phyloP scores from a whole-genome alignment of 1,140 invertebrate genomes.

The Acromyrmex heyeri region DNA sequence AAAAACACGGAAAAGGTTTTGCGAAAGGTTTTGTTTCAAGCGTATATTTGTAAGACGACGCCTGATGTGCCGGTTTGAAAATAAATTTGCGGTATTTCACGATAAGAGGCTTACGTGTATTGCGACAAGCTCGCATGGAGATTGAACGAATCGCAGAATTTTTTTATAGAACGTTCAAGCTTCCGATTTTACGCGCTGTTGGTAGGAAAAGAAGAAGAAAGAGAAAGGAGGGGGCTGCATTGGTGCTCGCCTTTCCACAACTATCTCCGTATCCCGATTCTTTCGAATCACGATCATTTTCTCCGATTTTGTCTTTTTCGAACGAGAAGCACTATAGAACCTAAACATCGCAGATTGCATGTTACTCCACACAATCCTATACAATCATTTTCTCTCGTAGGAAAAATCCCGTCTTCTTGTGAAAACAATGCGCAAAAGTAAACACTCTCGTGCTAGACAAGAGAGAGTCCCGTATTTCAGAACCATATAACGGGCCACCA shows the following conservation, averaged over 20 bases:
- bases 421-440: slow-evolving; percentile 41
- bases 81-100: slow-evolving; percentile 39
- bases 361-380: slow-evolving; percentile 5
- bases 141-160: slow-evolving; percentile 18
- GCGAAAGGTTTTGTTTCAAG: slow-evolving; percentile 40
- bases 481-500: background rate
- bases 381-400: slow-evolving; percentile 36
- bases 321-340: slow-evolving; percentile 15
- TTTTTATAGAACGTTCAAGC: slow-evolving; percentile 13
- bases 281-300: slow-evolving; percentile 33
- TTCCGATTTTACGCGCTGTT: background rate
- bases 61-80: slow-evolving; percentile 3
- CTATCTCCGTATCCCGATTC: background rate
- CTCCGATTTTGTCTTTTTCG: background rate
- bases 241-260: background rate
- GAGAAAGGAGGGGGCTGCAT: background rate
- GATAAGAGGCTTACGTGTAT: slow-evolving; percentile 45
- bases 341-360: slow-evolving; percentile 26
- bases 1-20: background rate
- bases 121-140: background rate
- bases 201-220: background rate
- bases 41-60: slow-evolving; percentile 15
- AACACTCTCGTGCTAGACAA: slow-evolving; percentile 39
- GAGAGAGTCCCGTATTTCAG: slow-evolving; percentile 20
- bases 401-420: slow-evolving; percentile 19